Base-by-base conservation (phyloP, 1,140 invertebrate species). In the Steinernema feltiae region DNA sequence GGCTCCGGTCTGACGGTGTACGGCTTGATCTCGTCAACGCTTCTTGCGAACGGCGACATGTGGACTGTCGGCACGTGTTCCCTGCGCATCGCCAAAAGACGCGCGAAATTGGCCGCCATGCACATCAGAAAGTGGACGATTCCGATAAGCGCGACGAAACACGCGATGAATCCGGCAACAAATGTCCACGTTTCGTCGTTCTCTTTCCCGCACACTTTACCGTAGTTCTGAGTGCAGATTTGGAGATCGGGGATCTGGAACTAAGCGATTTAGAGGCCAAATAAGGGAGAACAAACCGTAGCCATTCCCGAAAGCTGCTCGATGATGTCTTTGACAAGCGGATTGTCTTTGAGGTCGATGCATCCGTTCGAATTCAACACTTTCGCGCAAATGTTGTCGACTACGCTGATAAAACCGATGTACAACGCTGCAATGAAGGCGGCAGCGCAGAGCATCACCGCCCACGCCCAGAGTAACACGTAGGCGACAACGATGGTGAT, bases 61-160 rank as follows among this genome's bases (percentile, higher is more conserved):
- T 21, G 53, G 24, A 63, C 53, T 15, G 2, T 63, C 53, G 53
- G 15, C 15, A 17, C 15, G 12, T 15, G 3, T 27, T 63, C 53
- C 3, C 53, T 12, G 7, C 24, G 7, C 53, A 63, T 63, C 2
- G 53, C 53, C 12, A 63, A 27, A 27, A 71, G 70, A 3, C 70
- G 70, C 21, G 70, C 12, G 29, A 31, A 71, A 21, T 71, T 71
- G 12, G 70, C 12, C 70, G 46, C 7, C 70, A 71, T 71, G 70
- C 70, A 71, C 70, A 71, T 71, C 12, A 71, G 29, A 27, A 71
- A 71, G 46, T 71, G 70, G 70, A 71, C 70, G 3, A 71, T 32
- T 7, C 70, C 70, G 15, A 71, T 71, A 27, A 71, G 70, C 12
- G 70, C 70, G 46, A 71, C 24, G 32, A 71, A 53, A 27, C 70